Evolutionary conservation across 1,140 invertebrate species (phyloP).

Genomic region (Potamilus streckersoni): DNA sequence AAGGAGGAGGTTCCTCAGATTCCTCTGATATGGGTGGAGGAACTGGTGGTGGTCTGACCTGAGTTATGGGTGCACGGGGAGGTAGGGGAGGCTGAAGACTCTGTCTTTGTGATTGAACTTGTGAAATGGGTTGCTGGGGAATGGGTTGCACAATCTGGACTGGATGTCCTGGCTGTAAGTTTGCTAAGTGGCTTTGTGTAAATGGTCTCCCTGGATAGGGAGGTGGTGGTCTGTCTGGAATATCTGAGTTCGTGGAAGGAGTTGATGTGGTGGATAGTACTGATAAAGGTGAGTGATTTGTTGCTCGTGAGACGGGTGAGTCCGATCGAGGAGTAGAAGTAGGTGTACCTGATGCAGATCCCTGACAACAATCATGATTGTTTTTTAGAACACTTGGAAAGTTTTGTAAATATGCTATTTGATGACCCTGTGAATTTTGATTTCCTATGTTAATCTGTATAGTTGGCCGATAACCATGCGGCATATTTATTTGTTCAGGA

Average conservation of each 20-base stretch:
- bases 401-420: constrained; percentile 8
- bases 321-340: constrained; percentile 61
- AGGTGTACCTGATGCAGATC: constrained; percentile 43
- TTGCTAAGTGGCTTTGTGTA: constrained; percentile 10
- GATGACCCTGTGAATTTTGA: constrained; percentile 15
- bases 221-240: constrained; percentile 64
- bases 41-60: too few species aligned
- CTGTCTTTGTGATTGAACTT: constrained; percentile 16
- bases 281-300: constrained; percentile 64
- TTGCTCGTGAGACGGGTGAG: constrained; percentile 56
- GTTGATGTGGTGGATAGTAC: constrained; percentile 60
- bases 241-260: constrained; percentile 64
- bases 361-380: constrained; percentile 26
- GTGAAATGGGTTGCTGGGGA: constrained; percentile 32
- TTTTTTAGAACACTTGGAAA: constrained; percentile 29
- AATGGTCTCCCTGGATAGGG: constrained; percentile 53
- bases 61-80: constrained; percentile 1
- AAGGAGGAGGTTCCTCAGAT: constrained; percentile 42
- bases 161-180: constrained; percentile 29
- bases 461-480: constrained; percentile 43
- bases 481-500: constrained; percentile 10
- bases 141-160: constrained; percentile 36
- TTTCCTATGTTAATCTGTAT: constrained; percentile 38
- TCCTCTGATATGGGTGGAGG: background rate
- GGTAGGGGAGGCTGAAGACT: constrained; percentile 22